Evolutionary conservation across 2,888 invertebrate species (phyloP).

Genomic region (Torymus auratus): DNA sequence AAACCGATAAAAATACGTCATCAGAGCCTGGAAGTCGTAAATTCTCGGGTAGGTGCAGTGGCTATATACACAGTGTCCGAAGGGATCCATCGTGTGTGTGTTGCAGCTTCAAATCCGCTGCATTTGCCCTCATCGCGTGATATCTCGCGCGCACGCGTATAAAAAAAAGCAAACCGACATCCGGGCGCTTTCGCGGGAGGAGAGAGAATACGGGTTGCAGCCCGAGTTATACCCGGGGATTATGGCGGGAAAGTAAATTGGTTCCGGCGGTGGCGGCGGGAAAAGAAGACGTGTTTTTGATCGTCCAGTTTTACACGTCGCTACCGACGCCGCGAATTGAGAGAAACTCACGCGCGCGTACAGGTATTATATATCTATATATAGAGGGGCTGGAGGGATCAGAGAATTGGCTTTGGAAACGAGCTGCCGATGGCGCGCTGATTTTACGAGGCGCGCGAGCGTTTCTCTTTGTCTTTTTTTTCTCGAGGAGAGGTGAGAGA

Average conservation of each 20-base stretch:
- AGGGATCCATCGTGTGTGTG: constrained; percentile 25
- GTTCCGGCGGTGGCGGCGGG: constrained; percentile 37
- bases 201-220: constrained; percentile 30
- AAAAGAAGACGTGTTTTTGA: constrained; percentile 58
- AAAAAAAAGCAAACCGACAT: constrained; percentile 6
- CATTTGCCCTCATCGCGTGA: constrained; percentile 27
- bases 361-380: background rate
- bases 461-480: constrained; percentile 1
- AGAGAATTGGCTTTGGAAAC: constrained; percentile 57
- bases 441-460: constrained; percentile 57
- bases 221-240: constrained; percentile 60
- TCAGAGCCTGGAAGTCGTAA: constrained; percentile 52
- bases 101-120: constrained; percentile 45
- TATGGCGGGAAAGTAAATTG: constrained; percentile 63
- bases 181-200: constrained; percentile 29
- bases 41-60: constrained; percentile 14
- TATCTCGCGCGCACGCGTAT: constrained; percentile 10
- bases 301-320: constrained; percentile 56
- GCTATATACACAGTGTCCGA: background rate
- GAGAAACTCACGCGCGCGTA: constrained; percentile 22
- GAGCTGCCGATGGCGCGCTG: constrained; percentile 46
- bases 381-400: constrained; percentile 49
- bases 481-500: background rate
- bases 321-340: constrained; percentile 46
- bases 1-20: constrained; percentile 57